Evolutionary conservation across 2,888 invertebrate genomes (phyloP).

Genomic region (Nyleta sp.): DNA sequence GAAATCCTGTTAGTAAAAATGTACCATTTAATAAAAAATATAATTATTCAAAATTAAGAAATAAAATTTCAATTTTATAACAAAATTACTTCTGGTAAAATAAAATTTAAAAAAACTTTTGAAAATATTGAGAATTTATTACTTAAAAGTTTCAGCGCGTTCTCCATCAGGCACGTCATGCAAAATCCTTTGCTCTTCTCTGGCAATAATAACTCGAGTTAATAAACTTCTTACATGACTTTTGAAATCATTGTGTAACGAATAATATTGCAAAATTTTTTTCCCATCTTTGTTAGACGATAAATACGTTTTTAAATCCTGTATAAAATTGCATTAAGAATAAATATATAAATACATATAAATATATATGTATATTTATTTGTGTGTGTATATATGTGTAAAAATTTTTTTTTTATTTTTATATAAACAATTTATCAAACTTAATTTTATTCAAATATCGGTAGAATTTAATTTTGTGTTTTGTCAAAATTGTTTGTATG

Average conservation of each 20-base stretch:
- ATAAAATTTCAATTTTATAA: too few relatives aligned
- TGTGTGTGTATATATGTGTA: too few relatives aligned
- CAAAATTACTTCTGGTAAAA: too few relatives aligned
- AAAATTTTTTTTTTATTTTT: too few relatives aligned
- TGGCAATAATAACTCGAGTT: slow-evolving; percentile 7
- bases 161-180: slow-evolving; percentile 6
- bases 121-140: not conserved
- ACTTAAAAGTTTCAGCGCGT: not conserved
- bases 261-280: slow-evolving; percentile 7
- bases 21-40: too few relatives aligned
- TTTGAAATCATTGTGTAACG: not conserved
- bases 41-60: too few relatives aligned
- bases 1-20: not conserved
- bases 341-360: too few relatives aligned
- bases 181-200: slow-evolving; percentile 5
- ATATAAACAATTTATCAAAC: too few relatives aligned
- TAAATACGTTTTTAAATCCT: slow-evolving; percentile 10
- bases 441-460: too few relatives aligned
- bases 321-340: not conserved
- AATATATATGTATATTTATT: too few relatives aligned
- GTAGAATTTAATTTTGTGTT: too few relatives aligned
- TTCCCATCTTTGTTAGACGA: not conserved
- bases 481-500: too few relatives aligned
- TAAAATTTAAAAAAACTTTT: not conserved
- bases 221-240: not conserved